phyloP scores from a whole-genome alignment of 2,113 vertebrate genomes.

The Pygoscelis antarcticus region DNA sequence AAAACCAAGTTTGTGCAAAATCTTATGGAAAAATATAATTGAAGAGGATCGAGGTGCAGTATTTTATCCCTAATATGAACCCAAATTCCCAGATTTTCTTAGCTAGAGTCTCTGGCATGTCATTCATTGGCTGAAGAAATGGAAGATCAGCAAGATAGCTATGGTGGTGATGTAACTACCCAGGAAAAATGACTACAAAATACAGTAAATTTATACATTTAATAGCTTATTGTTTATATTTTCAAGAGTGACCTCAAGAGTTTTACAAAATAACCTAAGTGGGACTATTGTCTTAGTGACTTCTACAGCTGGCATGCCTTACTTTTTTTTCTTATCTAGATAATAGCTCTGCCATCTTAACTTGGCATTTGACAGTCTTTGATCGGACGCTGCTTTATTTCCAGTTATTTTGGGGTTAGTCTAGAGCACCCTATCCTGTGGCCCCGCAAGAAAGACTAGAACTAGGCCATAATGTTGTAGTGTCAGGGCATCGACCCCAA shows the following conservation, averaged over 20 bases:
- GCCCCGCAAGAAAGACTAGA: background rate
- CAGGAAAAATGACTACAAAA: background rate
- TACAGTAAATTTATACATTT: background rate
- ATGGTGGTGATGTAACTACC: background rate
- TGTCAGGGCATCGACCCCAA: background rate
- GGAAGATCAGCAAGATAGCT: background rate
- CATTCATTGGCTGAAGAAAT: background rate
- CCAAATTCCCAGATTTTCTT: background rate
- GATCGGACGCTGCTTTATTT: background rate
- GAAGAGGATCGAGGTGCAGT: background rate
- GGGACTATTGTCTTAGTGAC: background rate
- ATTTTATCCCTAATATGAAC: background rate
- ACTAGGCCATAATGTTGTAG: accelerated
- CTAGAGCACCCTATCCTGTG: background rate
- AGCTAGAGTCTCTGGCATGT: background rate
- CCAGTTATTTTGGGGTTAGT: background rate
- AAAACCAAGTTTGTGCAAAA: background rate
- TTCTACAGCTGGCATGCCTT: background rate
- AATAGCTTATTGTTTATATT: background rate
- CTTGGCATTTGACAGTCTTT: background rate
- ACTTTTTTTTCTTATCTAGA: background rate
- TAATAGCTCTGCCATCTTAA: background rate
- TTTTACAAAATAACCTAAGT: background rate
- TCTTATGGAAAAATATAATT: background rate
- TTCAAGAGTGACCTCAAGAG: background rate